Evolutionary conservation across 2,888 invertebrate species (phyloP), one percentile per base, ranked within the genome.

Genomic region (Ptilodon capucinus): DNA sequence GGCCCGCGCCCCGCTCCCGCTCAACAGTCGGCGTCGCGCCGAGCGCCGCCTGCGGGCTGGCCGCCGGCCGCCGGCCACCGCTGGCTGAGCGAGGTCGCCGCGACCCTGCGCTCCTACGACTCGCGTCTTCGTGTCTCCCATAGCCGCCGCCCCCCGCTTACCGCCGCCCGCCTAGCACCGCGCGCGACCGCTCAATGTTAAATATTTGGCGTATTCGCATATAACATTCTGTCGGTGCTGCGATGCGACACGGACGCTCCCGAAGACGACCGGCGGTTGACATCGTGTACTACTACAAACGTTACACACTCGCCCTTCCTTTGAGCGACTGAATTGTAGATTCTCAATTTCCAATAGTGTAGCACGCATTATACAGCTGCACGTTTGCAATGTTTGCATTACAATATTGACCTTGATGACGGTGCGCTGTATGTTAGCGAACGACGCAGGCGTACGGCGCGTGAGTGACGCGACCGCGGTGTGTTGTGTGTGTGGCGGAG

Each of bases 11-110:
- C n/a, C n/a, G n/a, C n/a, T n/a, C n/a, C n/a, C n/a, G n/a, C n/a
- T n/a, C n/a, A n/a, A n/a, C n/a, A n/a, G 11, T 9, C 6, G 18
- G 9, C 6, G 18, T 3, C 3, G 18, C n/a, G 18, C 18, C 17
- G 36, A 17, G 60, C 57, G 45, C 17, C 32, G 21, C n/a, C n/a
- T n/a, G n/a, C n/a, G n/a, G n/a, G n/a, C n/a, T n/a, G 23, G 23
- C 23, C 13, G n/a, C 14, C 14, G 34, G 34, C 34, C 13, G 4
- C 14, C 8, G 14, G 13, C 34, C 14, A 11, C 14, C 23, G 23
- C 13, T 13, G n/a, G n/a, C n/a, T n/a, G n/a, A n/a, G n/a, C n/a
- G 25, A 23, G 60, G 57, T 49, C 57, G 43, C 23, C 34, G 23
- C 25, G 19, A 11, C 39, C 32, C 30, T 18, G 36, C 39, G 36